phyloP scores from a whole-genome alignment of 2,888 invertebrate genomes.

The Synanthedon andrenaeformis region DNA sequence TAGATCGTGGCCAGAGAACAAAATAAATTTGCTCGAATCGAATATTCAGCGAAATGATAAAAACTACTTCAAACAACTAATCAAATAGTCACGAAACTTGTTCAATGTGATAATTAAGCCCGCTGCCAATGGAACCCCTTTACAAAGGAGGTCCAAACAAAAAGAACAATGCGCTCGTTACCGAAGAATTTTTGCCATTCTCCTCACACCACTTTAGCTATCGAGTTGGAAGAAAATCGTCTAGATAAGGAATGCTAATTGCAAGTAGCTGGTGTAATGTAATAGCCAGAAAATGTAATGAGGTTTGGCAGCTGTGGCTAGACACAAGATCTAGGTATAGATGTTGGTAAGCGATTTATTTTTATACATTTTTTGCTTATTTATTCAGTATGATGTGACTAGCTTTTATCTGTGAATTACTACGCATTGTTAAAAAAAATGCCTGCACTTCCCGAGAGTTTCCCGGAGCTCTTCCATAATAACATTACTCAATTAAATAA shows the following conservation, averaged over 20 bases:
- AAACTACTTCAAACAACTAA: slow-evolving; percentile 9
- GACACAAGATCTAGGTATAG: too few relatives aligned
- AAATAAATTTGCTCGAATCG: too few relatives aligned
- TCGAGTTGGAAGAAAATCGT: slow-evolving; percentile 21
- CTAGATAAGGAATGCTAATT: slow-evolving; percentile 44
- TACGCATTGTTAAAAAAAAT: too few relatives aligned
- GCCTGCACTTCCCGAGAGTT: too few relatives aligned
- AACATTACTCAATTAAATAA: too few relatives aligned
- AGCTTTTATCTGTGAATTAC: too few relatives aligned
- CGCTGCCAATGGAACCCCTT: slow-evolving; percentile 30
- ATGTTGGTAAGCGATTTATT: too few relatives aligned
- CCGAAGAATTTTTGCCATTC: slow-evolving; percentile 35
- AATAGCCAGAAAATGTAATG: slow-evolving; percentile 3
- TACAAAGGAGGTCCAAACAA: slow-evolving; percentile 48
- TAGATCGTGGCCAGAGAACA: too few relatives aligned
- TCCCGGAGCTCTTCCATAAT: too few relatives aligned
- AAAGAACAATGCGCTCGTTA: slow-evolving; percentile 59
- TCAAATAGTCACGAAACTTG: slow-evolving; percentile 34
- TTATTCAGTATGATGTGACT: too few relatives aligned
- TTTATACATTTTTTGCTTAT: too few relatives aligned
- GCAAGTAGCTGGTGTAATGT: slow-evolving; percentile 30
- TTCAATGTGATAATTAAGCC: slow-evolving; percentile 46
- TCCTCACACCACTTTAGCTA: slow-evolving; percentile 12
- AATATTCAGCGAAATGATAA: too few relatives aligned
- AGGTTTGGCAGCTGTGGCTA: not conserved